These are phyloP conservation scores for Physella acuta DNA, from an alignment of 1,140 invertebrate species.

Conservation along the genomic window DNA sequence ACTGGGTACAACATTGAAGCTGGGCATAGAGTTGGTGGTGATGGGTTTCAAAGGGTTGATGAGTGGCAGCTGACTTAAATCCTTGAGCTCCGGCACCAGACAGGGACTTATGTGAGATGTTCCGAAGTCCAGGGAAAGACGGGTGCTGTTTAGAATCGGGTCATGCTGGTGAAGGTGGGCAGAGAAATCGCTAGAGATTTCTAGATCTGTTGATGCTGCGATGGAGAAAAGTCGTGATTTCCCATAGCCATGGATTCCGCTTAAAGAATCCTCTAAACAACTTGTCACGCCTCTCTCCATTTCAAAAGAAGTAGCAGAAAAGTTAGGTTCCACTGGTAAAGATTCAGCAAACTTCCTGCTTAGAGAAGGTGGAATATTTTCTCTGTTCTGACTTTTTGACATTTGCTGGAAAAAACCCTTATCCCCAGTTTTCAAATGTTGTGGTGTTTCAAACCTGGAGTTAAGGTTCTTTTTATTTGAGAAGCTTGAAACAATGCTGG, in stretches of 20 bases:
- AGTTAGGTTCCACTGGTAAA: too few species aligned
- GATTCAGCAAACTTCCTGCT: too few species aligned
- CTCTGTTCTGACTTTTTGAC: too few species aligned
- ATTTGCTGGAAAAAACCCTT: too few species aligned
- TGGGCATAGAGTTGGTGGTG: not conserved
- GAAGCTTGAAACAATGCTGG: too few species aligned
- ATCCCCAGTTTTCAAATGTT: too few species aligned
- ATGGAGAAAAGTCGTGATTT: constrained; percentile 1
- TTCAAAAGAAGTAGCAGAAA: not conserved
- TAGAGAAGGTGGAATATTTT: too few species aligned
- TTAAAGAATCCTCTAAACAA: constrained; percentile 11
- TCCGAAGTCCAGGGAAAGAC: constrained; percentile 21
- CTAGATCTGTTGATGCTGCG: constrained; percentile 16
- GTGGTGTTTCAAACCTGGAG: too few species aligned
- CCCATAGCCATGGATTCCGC: not conserved
- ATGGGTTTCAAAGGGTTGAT: not conserved
- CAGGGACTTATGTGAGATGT: not conserved
- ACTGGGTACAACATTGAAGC: constrained; percentile 18
- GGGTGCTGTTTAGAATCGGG: constrained; percentile 16
- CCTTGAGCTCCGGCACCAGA: constrained; percentile 18
- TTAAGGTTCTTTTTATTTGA: too few species aligned
- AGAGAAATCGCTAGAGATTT: constrained; percentile 23
- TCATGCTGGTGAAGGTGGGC: constrained; percentile 5
- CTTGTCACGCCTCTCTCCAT: constrained; percentile 1
- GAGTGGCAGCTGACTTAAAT: constrained; percentile 18